These are phyloP conservation scores for Scolopax bukidnonensis DNA, from an alignment of 2,797 vertebrate species.

Conservation along the genomic window DNA sequence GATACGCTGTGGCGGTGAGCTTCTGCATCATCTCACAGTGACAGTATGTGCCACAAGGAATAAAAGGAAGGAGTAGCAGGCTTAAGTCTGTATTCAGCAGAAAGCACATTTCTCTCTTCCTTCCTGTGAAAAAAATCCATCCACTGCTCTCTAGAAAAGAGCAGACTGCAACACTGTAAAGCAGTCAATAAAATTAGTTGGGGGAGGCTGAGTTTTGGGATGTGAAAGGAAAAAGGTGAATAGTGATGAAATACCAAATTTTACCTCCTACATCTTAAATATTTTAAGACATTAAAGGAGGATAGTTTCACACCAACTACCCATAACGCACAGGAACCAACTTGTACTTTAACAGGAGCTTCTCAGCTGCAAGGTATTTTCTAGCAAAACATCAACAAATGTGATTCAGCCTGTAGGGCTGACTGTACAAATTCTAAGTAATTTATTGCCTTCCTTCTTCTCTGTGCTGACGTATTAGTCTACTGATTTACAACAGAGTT, in stretches of 20 bases:
- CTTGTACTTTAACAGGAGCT: not conserved
- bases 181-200: not conserved
- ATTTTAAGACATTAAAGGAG: not conserved
- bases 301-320: not conserved
- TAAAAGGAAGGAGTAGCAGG: not conserved
- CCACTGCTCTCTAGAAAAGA: not conserved
- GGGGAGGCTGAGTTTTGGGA: not conserved
- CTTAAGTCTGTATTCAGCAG: slow-evolving; percentile 16
- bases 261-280: not conserved
- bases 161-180: not conserved
- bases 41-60: not conserved
- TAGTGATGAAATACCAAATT: not conserved
- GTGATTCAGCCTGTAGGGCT: not conserved
- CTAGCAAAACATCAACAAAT: slow-evolving; percentile 25
- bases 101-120: not conserved
- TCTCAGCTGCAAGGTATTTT: slow-evolving; percentile 6
- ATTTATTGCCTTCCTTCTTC: not conserved
- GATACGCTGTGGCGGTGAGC: not conserved
- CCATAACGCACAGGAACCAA: not conserved
- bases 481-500: not conserved
- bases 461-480: not conserved
- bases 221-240: not conserved
- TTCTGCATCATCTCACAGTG: slow-evolving; percentile 21
- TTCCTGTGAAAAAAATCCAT: not conserved
- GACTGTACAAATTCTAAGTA: not conserved